Conservation (phyloP, 2,888 invertebrate species). For the Pristionchus maxplancki region DNA sequence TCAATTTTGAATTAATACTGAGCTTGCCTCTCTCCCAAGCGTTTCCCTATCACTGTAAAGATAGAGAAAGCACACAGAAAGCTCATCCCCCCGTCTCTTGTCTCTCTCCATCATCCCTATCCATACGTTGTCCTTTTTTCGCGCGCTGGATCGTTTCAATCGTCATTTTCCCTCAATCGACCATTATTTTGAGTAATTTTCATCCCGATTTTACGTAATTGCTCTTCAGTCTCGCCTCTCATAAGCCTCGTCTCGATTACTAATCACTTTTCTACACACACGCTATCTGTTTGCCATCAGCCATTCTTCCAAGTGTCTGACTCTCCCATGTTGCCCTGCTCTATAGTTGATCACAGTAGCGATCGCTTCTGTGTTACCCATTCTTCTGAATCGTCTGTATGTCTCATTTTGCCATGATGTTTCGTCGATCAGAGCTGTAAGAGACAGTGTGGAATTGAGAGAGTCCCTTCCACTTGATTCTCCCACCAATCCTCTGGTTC, state of each 20-base stretch:
- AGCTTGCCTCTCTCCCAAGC: not conserved
- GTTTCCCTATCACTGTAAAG: not conserved
- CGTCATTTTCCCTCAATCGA: too few relatives aligned
- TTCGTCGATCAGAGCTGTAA: too few relatives aligned
- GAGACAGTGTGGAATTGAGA: too few relatives aligned
- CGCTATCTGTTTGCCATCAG: not conserved
- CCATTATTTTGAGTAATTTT: too few relatives aligned
- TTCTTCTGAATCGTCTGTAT: too few relatives aligned
- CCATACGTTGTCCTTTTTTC: not conserved
- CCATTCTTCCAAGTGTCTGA: too few relatives aligned
- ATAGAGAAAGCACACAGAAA: conserved; percentile 13
- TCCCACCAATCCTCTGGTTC: too few relatives aligned
- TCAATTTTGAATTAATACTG: not conserved
- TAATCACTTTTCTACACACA: not conserved
- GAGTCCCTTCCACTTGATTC: not conserved
- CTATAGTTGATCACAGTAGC: too few relatives aligned
- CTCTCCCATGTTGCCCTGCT: too few relatives aligned
- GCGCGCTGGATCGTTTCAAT: not conserved
- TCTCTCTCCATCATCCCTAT: not conserved
- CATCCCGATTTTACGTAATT: too few relatives aligned
- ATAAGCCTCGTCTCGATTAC: not conserved
- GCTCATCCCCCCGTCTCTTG: not conserved
- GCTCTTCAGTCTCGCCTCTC: not conserved
- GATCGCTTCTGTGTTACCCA: too few relatives aligned
- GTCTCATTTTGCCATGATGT: too few relatives aligned